Conservation (phyloP, 2,888 invertebrate genomes). For the Pollenia griseotomentosa region DNA sequence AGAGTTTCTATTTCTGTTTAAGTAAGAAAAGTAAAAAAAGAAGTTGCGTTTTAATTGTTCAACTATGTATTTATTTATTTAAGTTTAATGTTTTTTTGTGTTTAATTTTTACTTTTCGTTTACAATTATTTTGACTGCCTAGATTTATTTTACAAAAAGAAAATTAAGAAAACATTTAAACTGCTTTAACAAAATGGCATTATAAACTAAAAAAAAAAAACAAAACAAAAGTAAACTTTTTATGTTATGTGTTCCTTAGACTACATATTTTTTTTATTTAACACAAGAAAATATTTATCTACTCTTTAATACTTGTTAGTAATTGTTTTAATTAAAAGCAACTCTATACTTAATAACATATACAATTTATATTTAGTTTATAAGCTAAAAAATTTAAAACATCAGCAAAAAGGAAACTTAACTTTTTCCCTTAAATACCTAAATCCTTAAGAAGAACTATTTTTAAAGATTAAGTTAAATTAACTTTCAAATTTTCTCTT, state of each 20-base stretch:
- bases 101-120: constrained; percentile 3
- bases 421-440: background rate
- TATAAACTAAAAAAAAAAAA: background rate
- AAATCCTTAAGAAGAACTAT: constrained; percentile 31
- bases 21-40: background rate
- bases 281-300: background rate
- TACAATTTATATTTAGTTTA: constrained; percentile 24
- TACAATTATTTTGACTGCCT: constrained; percentile 25
- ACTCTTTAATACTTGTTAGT: constrained; percentile 14
- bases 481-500: constrained; percentile 68
- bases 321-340: constrained; percentile 29
- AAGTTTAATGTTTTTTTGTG: constrained; percentile 27
- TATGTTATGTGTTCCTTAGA: constrained; percentile 30
- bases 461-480: constrained; percentile 29
- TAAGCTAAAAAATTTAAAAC: constrained; percentile 24
- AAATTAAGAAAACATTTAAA: constrained; percentile 2
- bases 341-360: background rate
- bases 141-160: constrained; percentile 6
- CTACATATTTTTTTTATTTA: background rate
- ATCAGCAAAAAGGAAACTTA: background rate
- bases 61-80: background rate
- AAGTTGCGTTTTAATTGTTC: background rate
- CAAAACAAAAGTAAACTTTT: background rate
- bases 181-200: constrained; percentile 29
- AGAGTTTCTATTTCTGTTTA: constrained; percentile 8